Evolutionary conservation across 2,888 invertebrate genomes (phyloP).

Genomic region (Lasioglossum lativentre): DNA sequence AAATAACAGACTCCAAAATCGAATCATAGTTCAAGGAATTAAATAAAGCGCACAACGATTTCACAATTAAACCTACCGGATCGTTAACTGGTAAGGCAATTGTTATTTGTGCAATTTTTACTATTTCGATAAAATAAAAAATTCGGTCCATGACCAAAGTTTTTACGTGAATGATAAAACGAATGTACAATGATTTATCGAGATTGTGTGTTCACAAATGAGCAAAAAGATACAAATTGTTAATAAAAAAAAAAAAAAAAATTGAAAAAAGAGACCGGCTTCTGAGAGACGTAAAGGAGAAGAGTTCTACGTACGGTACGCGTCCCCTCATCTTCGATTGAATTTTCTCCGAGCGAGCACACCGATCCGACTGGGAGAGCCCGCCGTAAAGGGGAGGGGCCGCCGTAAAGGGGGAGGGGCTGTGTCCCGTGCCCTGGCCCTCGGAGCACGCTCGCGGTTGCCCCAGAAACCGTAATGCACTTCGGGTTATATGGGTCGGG

Average conservation of each 20-base stretch:
- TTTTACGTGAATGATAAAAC: not conserved
- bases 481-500: slow-evolving; percentile 66
- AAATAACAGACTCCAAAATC: too few relatives aligned
- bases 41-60: not conserved
- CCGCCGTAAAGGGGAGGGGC: slow-evolving; percentile 45
- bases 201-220: not conserved
- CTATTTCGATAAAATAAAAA: too few relatives aligned
- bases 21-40: not conserved
- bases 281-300: not conserved
- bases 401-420: slow-evolving; percentile 32
- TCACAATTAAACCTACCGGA: too few relatives aligned
- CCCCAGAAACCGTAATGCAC: slow-evolving; percentile 57
- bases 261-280: not conserved
- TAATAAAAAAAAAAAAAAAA: not conserved
- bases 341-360: slow-evolving; percentile 36
- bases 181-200: not conserved
- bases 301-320: slow-evolving; percentile 38
- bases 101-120: too few relatives aligned
- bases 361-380: slow-evolving; percentile 48
- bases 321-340: slow-evolving; percentile 48
- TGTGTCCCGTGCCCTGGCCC: slow-evolving; percentile 44
- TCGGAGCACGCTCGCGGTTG: slow-evolving; percentile 49
- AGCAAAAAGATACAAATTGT: not conserved
- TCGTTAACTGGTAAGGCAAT: not conserved
- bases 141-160: too few relatives aligned